Evolutionary conservation across 2,113 vertebrate species (phyloP).

Genomic region (Microtus pennsylvanicus): DNA sequence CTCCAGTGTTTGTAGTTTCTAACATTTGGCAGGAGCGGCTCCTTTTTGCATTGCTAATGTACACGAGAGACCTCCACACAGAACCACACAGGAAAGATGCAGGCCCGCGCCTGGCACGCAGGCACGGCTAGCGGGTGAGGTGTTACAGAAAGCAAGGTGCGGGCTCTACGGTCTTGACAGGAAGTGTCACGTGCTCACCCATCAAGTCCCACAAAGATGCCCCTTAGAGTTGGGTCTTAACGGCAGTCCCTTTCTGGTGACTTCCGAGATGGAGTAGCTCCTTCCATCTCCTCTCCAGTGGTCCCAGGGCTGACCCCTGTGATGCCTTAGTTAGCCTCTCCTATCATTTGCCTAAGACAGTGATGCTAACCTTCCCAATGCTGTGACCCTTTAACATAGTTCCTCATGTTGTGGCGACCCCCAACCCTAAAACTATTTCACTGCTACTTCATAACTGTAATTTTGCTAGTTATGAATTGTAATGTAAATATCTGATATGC

Average conservation of each 20-base stretch:
- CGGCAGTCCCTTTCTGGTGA: neutral
- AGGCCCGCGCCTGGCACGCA: fast-evolving
- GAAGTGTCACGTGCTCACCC: neutral
- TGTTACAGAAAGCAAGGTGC: neutral
- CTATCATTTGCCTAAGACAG: too few species aligned
- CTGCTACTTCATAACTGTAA: neutral
- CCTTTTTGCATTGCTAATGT: conserved; percentile 59
- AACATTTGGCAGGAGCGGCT: conserved; percentile 26
- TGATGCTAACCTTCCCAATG: neutral
- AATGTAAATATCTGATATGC: neutral
- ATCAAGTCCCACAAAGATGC: neutral
- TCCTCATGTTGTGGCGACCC: neutral
- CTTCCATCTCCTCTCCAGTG: neutral
- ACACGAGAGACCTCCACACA: neutral
- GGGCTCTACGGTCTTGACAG: neutral
- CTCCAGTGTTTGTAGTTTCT: neutral
- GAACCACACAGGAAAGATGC: neutral
- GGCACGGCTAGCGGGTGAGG: too few species aligned
- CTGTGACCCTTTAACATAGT: neutral
- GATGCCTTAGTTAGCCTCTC: neutral
- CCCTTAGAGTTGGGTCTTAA: neutral
- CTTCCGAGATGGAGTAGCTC: too few species aligned
- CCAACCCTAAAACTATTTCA: neutral
- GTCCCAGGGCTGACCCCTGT: neutral
- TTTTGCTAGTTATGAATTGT: neutral